These are phyloP conservation scores for Zaprionus lachaisei DNA, from an alignment of 1,140 invertebrate species.

Conservation along the genomic window DNA sequence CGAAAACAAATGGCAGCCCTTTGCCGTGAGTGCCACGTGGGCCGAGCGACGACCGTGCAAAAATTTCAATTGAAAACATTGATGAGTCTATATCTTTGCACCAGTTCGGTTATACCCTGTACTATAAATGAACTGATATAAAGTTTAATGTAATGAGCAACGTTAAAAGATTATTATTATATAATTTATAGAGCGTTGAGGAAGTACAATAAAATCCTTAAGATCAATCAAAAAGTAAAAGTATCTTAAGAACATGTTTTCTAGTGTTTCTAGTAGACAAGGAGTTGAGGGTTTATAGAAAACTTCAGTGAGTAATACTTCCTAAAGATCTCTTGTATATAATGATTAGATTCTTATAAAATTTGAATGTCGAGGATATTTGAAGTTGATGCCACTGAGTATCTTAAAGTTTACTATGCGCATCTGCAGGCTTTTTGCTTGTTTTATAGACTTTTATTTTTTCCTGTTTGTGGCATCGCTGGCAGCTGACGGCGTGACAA, in stretches of 20 bases:
- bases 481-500: constrained; percentile 44
- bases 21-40: constrained; percentile 33
- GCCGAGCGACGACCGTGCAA: constrained; percentile 55
- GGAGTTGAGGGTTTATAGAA: no score
- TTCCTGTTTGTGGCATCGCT: constrained; percentile 67
- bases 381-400: no score
- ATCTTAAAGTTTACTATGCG: not conserved
- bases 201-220: no score
- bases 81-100: constrained; percentile 71
- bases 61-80: constrained; percentile 81
- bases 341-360: no score
- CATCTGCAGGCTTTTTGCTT: not conserved
- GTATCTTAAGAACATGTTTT: no score
- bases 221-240: no score
- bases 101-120: constrained; percentile 1
- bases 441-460: constrained; percentile 15
- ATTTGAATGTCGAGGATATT: no score
- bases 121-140: not conserved
- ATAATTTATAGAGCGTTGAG: no score
- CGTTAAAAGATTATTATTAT: no score
- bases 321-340: no score
- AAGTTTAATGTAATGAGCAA: not conserved
- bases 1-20: constrained; percentile 49
- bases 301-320: no score
- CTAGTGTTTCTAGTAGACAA: no score